phyloP scores from a whole-genome alignment of 2,113 vertebrate species.

The Tautogolabrus adspersus region DNA sequence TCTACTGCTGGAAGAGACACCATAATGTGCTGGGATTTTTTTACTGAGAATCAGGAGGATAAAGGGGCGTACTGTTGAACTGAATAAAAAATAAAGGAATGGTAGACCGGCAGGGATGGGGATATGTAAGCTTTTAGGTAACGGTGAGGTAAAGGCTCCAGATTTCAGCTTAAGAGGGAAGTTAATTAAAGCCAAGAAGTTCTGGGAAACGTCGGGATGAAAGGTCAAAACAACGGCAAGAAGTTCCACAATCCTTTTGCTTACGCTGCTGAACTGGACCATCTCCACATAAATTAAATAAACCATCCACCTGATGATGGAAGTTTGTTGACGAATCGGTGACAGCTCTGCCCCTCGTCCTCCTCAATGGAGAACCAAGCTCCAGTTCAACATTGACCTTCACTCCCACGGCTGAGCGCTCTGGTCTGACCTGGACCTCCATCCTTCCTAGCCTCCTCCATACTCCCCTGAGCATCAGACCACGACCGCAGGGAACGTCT shows the following conservation, averaged over 20 bases:
- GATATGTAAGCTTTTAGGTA: too few species aligned
- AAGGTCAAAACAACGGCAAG: neutral
- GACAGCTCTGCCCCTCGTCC: constrained; percentile 44
- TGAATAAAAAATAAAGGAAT: neutral
- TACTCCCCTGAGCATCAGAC: constrained; percentile 63
- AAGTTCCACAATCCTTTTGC: constrained; percentile 9
- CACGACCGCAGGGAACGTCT: constrained; percentile 61
- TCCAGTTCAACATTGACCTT: constrained; percentile 37
- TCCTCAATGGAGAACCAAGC: constrained; percentile 51
- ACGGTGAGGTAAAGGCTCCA: too few species aligned
- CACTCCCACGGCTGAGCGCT: constrained; percentile 68
- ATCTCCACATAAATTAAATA: constrained; percentile 42
- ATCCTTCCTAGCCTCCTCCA: constrained; percentile 69
- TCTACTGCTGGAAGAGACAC: too few species aligned
- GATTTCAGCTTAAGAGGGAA: too few species aligned
- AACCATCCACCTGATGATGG: constrained; percentile 51
- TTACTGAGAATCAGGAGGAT: too few species aligned
- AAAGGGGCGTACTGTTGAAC: too few species aligned
- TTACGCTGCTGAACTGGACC: constrained; percentile 13
- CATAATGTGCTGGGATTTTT: too few species aligned
- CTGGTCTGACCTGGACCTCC: constrained; percentile 54
- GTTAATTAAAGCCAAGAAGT: too few species aligned
- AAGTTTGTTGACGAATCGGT: constrained; percentile 36
- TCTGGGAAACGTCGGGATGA: neutral
- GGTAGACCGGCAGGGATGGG: neutral